Evolutionary conservation across 2,113 vertebrate genomes (phyloP).

Genomic region (Hymenochirus boettgeri): DNA sequence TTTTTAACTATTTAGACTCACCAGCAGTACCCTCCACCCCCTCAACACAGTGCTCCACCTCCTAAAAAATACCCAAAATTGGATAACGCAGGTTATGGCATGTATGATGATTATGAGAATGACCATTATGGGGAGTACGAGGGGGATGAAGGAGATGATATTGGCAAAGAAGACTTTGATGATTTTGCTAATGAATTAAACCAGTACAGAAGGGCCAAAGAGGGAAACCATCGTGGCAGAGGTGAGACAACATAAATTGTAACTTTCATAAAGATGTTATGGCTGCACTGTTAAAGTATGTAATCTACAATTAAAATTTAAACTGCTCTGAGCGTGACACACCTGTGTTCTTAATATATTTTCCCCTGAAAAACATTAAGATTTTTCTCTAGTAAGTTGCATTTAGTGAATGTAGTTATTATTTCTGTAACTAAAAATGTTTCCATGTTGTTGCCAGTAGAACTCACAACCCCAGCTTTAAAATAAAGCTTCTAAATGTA

Average conservation of each 20-base stretch:
- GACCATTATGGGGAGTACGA: constrained; percentile 74
- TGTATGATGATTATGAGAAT: constrained; percentile 81
- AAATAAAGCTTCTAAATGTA: too few species aligned
- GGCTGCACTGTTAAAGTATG: too few species aligned
- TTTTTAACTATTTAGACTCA: constrained; percentile 65
- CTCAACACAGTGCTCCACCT: constrained; percentile 57
- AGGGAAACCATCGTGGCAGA: constrained; percentile 65
- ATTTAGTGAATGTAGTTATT: too few species aligned
- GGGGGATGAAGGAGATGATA: constrained; percentile 80
- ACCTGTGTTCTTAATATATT: too few species aligned
- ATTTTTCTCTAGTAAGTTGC: too few species aligned
- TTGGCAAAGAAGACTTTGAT: constrained; percentile 81
- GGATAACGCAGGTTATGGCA: constrained; percentile 78
- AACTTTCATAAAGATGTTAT: too few species aligned
- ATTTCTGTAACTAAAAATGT: too few species aligned
- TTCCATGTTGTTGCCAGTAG: too few species aligned
- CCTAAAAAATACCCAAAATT: constrained; percentile 87
- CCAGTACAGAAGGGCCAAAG: constrained; percentile 86
- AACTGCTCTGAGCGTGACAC: too few species aligned
- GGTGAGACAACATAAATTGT: constrained; percentile 48
- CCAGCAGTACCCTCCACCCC: constrained; percentile 66
- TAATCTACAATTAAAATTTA: too few species aligned
- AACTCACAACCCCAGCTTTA: too few species aligned
- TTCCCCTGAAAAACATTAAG: too few species aligned
- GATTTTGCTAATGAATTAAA: constrained; percentile 89